Percentiles rank a stretch among this genome's conserved stretches.
Conservation (phyloP, 2,113 vertebrate genomes). For the Pionites leucogaster region DNA sequence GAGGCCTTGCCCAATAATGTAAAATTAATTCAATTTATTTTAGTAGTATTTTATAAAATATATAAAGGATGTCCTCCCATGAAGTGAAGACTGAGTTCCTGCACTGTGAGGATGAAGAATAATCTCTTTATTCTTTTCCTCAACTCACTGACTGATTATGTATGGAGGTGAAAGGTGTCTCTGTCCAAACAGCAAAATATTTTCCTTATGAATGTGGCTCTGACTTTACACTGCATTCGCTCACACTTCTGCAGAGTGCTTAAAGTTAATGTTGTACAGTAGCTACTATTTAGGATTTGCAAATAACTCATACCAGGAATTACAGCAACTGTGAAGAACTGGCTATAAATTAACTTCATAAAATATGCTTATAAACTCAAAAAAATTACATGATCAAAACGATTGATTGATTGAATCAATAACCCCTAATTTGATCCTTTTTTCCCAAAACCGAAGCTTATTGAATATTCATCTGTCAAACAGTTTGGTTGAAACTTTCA, state of each 20-base stretch:
- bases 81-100: slow-evolving; percentile 47
- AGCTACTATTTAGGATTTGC: neutral
- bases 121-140: slow-evolving; percentile 65
- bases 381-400: neutral
- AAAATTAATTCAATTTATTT: slow-evolving; percentile 58
- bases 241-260: neutral
- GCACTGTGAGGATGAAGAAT: slow-evolving; percentile 59
- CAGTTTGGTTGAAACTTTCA: neutral
- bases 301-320: neutral
- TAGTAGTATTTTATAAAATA: slow-evolving; percentile 67
- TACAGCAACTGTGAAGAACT: neutral
- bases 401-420: neutral
- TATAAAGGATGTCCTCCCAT: slow-evolving; percentile 44
- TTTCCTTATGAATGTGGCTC: slow-evolving; percentile 70
- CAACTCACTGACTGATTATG: slow-evolving; percentile 26
- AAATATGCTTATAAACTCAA: neutral
- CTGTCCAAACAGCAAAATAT: slow-evolving; percentile 71
- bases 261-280: neutral
- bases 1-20: slow-evolving; percentile 28
- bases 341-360: neutral
- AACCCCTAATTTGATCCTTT: neutral
- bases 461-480: neutral
- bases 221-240: neutral
- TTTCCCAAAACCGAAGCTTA: neutral
- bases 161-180: slow-evolving; percentile 64